Base-by-base conservation (phyloP, 2,888 invertebrate species). In the Tetranychus piercei region DNA sequence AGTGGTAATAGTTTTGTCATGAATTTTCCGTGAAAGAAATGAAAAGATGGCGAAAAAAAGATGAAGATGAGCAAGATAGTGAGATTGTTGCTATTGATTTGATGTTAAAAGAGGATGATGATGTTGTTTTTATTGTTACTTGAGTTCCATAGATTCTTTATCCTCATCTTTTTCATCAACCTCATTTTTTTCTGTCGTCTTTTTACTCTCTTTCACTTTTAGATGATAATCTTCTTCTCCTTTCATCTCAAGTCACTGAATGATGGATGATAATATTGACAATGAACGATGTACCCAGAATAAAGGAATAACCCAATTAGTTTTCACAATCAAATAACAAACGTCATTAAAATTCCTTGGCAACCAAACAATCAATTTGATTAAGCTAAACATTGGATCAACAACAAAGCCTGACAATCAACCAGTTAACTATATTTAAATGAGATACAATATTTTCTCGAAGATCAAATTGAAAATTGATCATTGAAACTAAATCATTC, bases 1-100 rank as follows among this genome's bases (percentile, higher is more conserved):
- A 55, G 55, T 55, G 55, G 55, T 55, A 55, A 55, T 55, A 55
- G 55, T 55, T 55, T 55, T 55, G 55, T 55, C 55, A 55, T 55
- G 55, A 55, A 55, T 55, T 55, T 15, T 15, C 8, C 7, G 55
- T 9, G 7, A 55, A 15, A 55, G 9, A 55, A 15, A 55, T 15
- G 55, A 55, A 55, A 55, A 55, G 9, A 34, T 34, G 34, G 34
- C 34, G 34, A 4, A 55, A 55, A 55, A 15, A 55, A 55, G 55
- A 55, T 69, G 22, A 69, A 69, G 22, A 69, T 69, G 69, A 23
- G 15, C 18, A 7, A 69, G 67, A 67, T 11, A 67, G n/a, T 18
- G 67, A 67, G 67, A 67, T 69, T 20, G 34, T 23, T 20, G 22
- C 34, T 23, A 69, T 69, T 23, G 69, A 20, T 69, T 20, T 23